Evolutionary conservation across 92 coral and sea anemone genomes (phyloP).

Genomic region (Palythoa caribaeorum): DNA sequence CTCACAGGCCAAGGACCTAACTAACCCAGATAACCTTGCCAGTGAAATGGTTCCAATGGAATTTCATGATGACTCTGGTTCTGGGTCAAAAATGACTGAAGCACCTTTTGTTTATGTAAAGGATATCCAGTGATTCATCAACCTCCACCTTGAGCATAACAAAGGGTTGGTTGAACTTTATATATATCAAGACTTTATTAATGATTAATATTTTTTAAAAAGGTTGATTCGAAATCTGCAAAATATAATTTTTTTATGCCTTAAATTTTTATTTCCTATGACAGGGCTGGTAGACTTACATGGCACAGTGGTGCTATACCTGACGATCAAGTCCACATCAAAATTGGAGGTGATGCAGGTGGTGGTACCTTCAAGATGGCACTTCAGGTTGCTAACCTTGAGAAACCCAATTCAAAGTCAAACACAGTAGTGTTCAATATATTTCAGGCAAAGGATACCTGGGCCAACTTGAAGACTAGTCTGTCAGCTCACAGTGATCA

Average conservation of each 20-base stretch:
- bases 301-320: slow-evolving; percentile 15
- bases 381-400: slow-evolving; percentile 36
- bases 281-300: slow-evolving; percentile 19
- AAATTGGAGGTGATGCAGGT: slow-evolving; percentile 38
- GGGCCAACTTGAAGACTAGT: slow-evolving; percentile 4
- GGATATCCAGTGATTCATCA: slow-evolving; percentile 1
- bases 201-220: slow-evolving; percentile 12
- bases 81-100: slow-evolving; percentile 13
- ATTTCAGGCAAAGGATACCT: slow-evolving; percentile 28
- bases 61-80: neutral
- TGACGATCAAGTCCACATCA: neutral
- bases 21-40: slow-evolving; percentile 19
- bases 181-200: neutral
- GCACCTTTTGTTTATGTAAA: slow-evolving; percentile 13
- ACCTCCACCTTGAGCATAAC: slow-evolving; percentile 28
- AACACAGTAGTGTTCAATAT: slow-evolving; percentile 21
- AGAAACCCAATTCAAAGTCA: slow-evolving; percentile 22
- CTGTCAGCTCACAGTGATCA: slow-evolving; percentile 12
- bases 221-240: neutral
- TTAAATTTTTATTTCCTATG: neutral
- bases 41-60: slow-evolving; percentile 31
- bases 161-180: slow-evolving; percentile 17
- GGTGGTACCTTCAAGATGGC: slow-evolving; percentile 31
- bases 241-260: neutral
- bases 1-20: neutral